phyloP scores from a whole-genome alignment of 1,140 invertebrate genomes.

The Macrobrachium nipponense region DNA sequence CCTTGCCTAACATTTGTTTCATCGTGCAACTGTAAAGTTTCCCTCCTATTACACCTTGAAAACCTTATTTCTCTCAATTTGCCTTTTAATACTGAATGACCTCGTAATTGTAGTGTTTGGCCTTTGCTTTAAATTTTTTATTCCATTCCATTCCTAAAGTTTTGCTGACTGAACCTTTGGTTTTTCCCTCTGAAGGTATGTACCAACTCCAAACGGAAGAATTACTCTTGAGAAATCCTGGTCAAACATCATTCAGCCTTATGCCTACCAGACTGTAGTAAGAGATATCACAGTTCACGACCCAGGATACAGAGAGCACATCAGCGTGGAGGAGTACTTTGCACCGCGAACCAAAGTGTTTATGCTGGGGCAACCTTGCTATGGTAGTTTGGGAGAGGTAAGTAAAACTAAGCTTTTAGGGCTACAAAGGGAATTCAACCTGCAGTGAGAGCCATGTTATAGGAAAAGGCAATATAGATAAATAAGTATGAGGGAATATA shows the following conservation, averaged over 20 bases:
- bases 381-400: slow-evolving; percentile 82
- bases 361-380: slow-evolving; percentile 82
- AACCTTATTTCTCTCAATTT: too few species aligned
- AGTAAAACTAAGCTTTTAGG: slow-evolving; percentile 42
- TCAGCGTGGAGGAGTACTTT: slow-evolving; percentile 80
- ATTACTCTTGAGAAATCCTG: slow-evolving; percentile 80
- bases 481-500: too few species aligned
- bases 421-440: neutral
- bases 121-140: too few species aligned
- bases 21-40: too few species aligned
- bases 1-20: too few species aligned
- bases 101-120: too few species aligned
- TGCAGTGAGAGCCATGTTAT: slow-evolving; percentile 59
- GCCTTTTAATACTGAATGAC: too few species aligned
- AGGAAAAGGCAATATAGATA: neutral
- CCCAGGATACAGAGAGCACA: slow-evolving; percentile 67
- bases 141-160: neutral
- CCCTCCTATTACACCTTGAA: too few species aligned
- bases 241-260: slow-evolving; percentile 72
- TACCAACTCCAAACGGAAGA: slow-evolving; percentile 71
- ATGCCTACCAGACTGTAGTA: slow-evolving; percentile 79
- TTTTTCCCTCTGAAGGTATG: slow-evolving; percentile 67
- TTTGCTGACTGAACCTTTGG: neutral
- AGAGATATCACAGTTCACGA: slow-evolving; percentile 74
- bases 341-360: slow-evolving; percentile 77